Percentiles rank a stretch among this genome's conserved stretches.
These are phyloP conservation scores for Brachylomia viminalis DNA, from an alignment of 2,888 invertebrate genomes.

Conservation along the genomic window DNA sequence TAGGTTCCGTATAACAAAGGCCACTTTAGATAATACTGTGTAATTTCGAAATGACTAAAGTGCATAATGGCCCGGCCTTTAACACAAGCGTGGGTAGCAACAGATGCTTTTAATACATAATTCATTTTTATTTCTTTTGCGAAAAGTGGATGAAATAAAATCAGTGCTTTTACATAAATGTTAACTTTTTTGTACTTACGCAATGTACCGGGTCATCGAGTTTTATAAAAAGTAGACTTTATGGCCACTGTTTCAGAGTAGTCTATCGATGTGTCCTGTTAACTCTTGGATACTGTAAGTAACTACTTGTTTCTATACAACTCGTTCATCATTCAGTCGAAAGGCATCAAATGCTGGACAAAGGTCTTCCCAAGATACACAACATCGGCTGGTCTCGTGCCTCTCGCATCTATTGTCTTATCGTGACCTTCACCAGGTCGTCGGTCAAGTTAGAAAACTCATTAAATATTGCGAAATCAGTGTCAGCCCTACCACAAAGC, in stretches of 20 bases:
- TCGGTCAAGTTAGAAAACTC: not conserved
- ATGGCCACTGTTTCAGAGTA: not conserved
- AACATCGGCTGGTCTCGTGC: not conserved
- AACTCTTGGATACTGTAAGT: not conserved
- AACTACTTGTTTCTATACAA: not conserved
- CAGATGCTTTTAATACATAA: constrained; percentile 1
- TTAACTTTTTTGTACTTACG: not conserved
- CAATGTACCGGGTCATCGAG: too few relatives aligned
- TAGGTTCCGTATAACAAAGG: not conserved
- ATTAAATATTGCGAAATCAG: not conserved
- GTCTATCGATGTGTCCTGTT: not conserved
- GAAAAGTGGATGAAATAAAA: not conserved
- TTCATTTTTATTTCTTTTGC: not conserved
- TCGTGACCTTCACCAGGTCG: too few relatives aligned
- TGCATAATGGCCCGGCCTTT: constrained; percentile 12
- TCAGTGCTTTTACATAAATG: not conserved
- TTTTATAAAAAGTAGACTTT: not conserved
- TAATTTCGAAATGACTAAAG: constrained; percentile 10
- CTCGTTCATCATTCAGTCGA: not conserved
- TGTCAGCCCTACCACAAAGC: constrained; percentile 39
- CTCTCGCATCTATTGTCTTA: not conserved
- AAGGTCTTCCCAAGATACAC: not conserved
- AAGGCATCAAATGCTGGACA: not conserved
- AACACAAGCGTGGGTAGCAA: constrained; percentile 12
- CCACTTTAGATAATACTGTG: constrained; percentile 11